Evolutionary conservation across 2,888 invertebrate species (phyloP).

Genomic region (Opisthograptis luteolata): DNA sequence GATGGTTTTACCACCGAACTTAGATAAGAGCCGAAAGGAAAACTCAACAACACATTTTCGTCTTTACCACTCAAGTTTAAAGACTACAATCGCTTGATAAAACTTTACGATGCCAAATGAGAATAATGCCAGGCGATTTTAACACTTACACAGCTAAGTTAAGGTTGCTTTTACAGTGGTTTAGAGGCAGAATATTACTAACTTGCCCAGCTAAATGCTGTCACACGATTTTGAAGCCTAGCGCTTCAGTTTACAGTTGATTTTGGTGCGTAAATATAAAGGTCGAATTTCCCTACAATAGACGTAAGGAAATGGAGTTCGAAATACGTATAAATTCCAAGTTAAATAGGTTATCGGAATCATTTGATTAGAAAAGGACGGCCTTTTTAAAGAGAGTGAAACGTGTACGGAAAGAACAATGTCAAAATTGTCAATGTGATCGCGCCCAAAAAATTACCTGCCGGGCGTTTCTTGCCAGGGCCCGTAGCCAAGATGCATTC

Average conservation of each 20-base stretch:
- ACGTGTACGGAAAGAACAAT: slow-evolving; percentile 1
- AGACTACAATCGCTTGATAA: slow-evolving; percentile 6
- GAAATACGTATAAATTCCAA: slow-evolving; percentile 24
- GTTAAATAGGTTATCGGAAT: slow-evolving; percentile 14
- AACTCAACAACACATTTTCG: slow-evolving; percentile 4
- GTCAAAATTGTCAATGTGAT: too few relatives aligned
- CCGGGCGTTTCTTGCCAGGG: too few relatives aligned
- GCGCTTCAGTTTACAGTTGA: background rate
- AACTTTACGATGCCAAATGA: background rate
- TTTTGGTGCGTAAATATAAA: background rate
- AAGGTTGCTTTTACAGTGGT: background rate
- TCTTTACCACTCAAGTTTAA: background rate
- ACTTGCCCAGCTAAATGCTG: background rate
- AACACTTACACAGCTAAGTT: background rate
- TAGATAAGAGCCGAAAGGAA: background rate
- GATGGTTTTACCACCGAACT: background rate
- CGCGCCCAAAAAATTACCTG: too few relatives aligned
- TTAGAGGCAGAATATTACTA: background rate
- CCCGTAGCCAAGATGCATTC: too few relatives aligned
- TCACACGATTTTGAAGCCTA: background rate
- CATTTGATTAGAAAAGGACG: slow-evolving; percentile 17
- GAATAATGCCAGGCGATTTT: background rate
- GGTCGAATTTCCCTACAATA: slow-evolving; percentile 4
- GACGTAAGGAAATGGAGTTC: background rate
- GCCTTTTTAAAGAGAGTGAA: slow-evolving; percentile 33